These are phyloP conservation scores for Umimayanthus chanpuru DNA, from an alignment of 92 coral and sea anemone species.

Conservation along the genomic window DNA sequence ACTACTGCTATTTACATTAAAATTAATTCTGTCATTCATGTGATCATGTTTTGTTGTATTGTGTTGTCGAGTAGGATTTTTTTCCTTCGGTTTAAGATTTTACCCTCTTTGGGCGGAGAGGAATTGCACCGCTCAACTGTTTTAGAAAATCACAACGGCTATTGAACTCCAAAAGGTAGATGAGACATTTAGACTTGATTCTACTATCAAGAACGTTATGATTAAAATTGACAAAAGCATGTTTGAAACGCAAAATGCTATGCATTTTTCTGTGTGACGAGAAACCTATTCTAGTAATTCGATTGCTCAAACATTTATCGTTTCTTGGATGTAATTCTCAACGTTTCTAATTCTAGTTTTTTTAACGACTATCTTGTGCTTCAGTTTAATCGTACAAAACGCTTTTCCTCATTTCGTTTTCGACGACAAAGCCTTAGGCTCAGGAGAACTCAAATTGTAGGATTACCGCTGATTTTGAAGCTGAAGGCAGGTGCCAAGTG, in stretches of 20 bases:
- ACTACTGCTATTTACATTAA: not conserved
- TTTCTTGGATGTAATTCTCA: not conserved
- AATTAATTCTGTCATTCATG: not conserved
- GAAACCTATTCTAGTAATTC: no score
- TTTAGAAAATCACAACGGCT: no score
- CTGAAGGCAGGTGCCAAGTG: not conserved
- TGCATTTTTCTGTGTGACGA: no score
- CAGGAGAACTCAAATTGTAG: not conserved
- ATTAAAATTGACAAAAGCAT: no score
- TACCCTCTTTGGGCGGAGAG: not conserved
- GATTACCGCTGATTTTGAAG: not conserved
- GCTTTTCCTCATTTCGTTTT: not conserved
- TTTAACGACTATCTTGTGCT: not conserved
- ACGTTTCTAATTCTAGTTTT: not conserved
- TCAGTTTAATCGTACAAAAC: not conserved
- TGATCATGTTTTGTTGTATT: not conserved
- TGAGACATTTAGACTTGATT: no score
- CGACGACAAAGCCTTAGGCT: not conserved
- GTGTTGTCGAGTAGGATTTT: not conserved
- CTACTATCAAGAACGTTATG: no score
- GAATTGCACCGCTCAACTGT: not conserved
- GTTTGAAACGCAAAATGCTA: no score
- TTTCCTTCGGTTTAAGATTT: not conserved
- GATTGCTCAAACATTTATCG: no score
- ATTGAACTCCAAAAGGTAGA: no score